Conservation (phyloP, 1,140 invertebrate species). For the Diabrotica virgifera region DNA sequence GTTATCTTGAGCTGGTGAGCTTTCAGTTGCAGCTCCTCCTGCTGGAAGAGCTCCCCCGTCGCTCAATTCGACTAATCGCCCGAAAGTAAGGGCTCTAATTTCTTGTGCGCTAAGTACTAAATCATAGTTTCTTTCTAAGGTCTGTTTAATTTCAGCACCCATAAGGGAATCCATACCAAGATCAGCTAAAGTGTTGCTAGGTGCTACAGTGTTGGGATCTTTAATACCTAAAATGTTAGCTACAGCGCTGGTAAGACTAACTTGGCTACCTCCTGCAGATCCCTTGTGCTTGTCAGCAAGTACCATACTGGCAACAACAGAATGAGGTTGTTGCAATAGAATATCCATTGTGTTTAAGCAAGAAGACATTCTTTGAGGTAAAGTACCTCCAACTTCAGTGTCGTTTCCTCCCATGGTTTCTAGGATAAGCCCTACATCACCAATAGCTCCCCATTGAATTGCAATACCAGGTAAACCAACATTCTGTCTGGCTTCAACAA, state of each 20-base stretch:
- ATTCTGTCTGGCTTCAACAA: conserved; percentile 79
- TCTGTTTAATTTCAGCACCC: conserved; percentile 98
- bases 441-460: conserved; percentile 97
- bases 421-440: conserved; percentile 89
- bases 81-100: conserved; percentile 78
- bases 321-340: conserved; percentile 83
- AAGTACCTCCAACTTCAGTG: conserved; percentile 86
- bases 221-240: conserved; percentile 88
- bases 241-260: conserved; percentile 68
- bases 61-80: conserved; percentile 67
- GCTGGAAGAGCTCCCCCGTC: conserved; percentile 44
- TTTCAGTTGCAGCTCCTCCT: conserved; percentile 34
- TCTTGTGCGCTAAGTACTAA: conserved; percentile 84
- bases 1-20: conserved; percentile 29
- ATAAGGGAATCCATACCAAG: conserved; percentile 97
- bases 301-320: conserved; percentile 83
- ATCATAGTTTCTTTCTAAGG: conserved; percentile 89
- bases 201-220: conserved; percentile 72
- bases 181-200: conserved; percentile 77
- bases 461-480: conserved; percentile 80
- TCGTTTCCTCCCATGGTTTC: conserved; percentile 86
- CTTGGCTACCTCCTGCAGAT: conserved; percentile 46
- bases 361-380: conserved; percentile 88
- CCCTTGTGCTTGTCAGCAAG: conserved; percentile 69
- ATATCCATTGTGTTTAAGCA: conserved; percentile 83